Base-by-base conservation (phyloP, 23 tunicate species). In the Clavelina lepadiformis region DNA sequence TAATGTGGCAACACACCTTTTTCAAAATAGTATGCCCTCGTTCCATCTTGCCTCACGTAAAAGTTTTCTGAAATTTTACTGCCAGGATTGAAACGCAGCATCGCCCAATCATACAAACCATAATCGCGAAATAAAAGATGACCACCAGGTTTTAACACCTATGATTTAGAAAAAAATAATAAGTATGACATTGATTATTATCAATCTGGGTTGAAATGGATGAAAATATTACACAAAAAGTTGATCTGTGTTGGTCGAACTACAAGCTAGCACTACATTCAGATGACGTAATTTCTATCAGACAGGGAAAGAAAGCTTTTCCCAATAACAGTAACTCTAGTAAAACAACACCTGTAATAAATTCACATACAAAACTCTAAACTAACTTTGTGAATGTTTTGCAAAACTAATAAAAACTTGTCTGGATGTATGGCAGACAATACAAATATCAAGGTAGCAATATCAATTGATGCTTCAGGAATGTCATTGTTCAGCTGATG, bases 31-130 rank as follows among this genome's bases (percentile, higher is more conserved):
- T 93, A 93, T 3, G 93, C 93, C 35, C 98, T 72, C 18, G 98
- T 93, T 2, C 98, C 98, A 74, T 93, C 98, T 51, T 93, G 98
- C 18, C 98, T 76, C 5, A 73, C 88, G 63, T 93, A 93, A 63
- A 93, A 93, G 31, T 79, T 74, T 0, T 93, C 94, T 3, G 78
- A 69, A 11, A 93, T 85, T 68, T 93, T 93, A 57, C 76, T 78
- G 3, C 98, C 98, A 2, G 83, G 64, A 5, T 61, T 73, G 49
- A 93, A 93, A 22, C 98, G 58, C 31, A 93, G 61, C 98, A 93
- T 93, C 28, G 98, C 98, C 82, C 89, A 79, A 68, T 93, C 98
- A 50, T 85, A 62, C n/a, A 83, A 23, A 1, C 87, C 98, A 79
- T 93, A 93, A 61, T 93, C 98, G 0, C 98, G 83, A 37, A 93